Base-by-base conservation (phyloP, 2,113 vertebrate genomes). In the Hylia prasina region DNA sequence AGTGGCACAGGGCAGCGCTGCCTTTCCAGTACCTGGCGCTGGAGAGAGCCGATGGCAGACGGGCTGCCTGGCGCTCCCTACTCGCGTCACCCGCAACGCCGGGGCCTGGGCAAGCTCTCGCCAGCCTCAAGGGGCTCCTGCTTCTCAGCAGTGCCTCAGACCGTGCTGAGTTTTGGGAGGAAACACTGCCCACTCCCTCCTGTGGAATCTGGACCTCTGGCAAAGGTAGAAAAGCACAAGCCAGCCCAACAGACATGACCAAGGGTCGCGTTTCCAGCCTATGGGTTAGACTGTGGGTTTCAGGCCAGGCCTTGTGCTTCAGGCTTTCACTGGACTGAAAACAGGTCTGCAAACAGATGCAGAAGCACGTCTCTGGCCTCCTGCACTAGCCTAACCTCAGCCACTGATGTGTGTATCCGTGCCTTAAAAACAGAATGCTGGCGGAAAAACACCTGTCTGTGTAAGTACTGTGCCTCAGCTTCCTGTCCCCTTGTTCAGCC, bases 51-150 rank as follows among this genome's bases (percentile, higher is more conserved):
- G 6, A 13, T 4, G 45, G 37, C 60, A 27, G 23, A 58, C 40
- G 53, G 31, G 45, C 31, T 37, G 16, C 10, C 0, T 10, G 40
- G 39, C 0, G 0, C 15, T 57, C 42, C 0, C 30, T 8, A 5
- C 47, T 15, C 0, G 0, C 12, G 7, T 13, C 2, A 2, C 3
- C 18, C 2, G 12, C 40, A 13, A 3, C 3, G 20, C 33, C 0
- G 2, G 15, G 21, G 42, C 19, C 28, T 57, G 40, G 0, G 18
- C 15, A 18, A 54, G 45, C 8, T 42, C 33, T 50, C 0, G 0
- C 24, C 53, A 68, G 27, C 13, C 65, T 37, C 48, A 4, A 51
- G 27, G 44, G 72, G 15, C 51, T 91, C 33, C 69, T n/a, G 60
- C 23, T 45, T 19, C 56, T 56, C 39, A 42, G 54, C 9, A 81